Evolutionary conservation across 2,797 vertebrate species (phyloP), one percentile per base, ranked within the genome.

Genomic region (Cottoperca gobio): DNA sequence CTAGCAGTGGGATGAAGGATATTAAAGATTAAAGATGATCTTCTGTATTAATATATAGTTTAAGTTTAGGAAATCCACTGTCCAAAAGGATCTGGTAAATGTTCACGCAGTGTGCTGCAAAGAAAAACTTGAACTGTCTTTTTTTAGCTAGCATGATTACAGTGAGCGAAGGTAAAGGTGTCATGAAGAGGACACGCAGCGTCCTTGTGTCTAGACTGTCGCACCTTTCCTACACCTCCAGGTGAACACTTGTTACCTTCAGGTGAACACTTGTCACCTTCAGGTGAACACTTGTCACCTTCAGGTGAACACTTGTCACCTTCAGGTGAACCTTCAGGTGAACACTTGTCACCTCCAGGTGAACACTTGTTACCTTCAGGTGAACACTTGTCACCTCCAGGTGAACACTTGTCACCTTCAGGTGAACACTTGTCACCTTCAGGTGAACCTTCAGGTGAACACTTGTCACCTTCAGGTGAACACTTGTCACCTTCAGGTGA

Each of bases 181-280:
- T 42, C 2, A 2, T 59, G 5, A 65, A 16, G 43, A 35, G 45
- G 66, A 53, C 37, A 16, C 6, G 16, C 52, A 33, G 43, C 59
- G 65, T 76, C 67, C 61, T 81, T 68, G 77, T 87, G 75, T 72
- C 74, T 48, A 33, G 21, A 78, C 72, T 40, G 3, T 24, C 19
- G 3, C 59, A 59, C 53, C 50, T 62, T 57, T 70, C 50, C 31
- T 46, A 24, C 67, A 57, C 24, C n/a, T 58, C 73, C 71, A n/a
- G n/a, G n/a, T n/a, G n/a, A n/a, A n/a, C n/a, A n/a, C n/a, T n/a
- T n/a, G n/a, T n/a, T n/a, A n/a, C n/a, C n/a, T n/a, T n/a, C n/a
- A 60, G 48, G 31, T 40, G 43, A 68, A 31, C 31, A n/a, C 35
- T 21, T 1, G 50, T 78, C 31, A n/a, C n/a, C n/a, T n/a, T n/a